Conservation (phyloP, 2,888 invertebrate species). For the Venusia cambrica region DNA sequence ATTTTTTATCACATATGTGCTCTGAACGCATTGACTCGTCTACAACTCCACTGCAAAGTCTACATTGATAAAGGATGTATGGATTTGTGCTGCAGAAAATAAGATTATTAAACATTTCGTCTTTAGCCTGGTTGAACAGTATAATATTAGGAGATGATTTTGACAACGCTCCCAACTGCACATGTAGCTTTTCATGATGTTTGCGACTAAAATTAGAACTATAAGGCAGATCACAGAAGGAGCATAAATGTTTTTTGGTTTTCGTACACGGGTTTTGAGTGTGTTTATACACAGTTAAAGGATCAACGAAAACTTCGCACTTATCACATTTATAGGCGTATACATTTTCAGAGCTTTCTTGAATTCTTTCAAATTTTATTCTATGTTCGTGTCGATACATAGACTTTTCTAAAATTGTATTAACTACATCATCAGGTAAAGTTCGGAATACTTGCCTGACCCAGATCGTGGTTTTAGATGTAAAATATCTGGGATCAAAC, state of each 20-base stretch:
- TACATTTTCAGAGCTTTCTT: constrained; percentile 42
- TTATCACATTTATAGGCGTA: constrained; percentile 55
- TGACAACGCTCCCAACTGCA: constrained; percentile 25
- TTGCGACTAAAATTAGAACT: constrained; percentile 35
- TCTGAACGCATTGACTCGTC: constrained; percentile 42
- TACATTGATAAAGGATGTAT: constrained; percentile 56
- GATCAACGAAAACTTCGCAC: constrained; percentile 49
- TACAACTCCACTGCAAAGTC: constrained; percentile 49
- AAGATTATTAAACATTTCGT: constrained; percentile 39
- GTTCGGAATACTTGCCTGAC: constrained; percentile 49
- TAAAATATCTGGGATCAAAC: constrained; percentile 54
- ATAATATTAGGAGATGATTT: constrained; percentile 47
- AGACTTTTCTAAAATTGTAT: constrained; percentile 43
- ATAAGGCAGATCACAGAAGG: constrained; percentile 48
- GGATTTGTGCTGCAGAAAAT: constrained; percentile 33
- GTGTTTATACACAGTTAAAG: constrained; percentile 42
- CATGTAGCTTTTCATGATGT: constrained; percentile 50
- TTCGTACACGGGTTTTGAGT: constrained; percentile 38
- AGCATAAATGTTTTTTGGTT: constrained; percentile 45
- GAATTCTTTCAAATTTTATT: constrained; percentile 52
- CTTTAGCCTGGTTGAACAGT: constrained; percentile 46
- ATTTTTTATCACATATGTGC: constrained; percentile 36
- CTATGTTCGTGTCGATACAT: constrained; percentile 56
- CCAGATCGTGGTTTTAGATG: constrained; percentile 49
- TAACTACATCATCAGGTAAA: constrained; percentile 32